These are phyloP conservation scores for Thrips palmi DNA, from an alignment of 1,140 invertebrate genomes.

Conservation along the genomic window DNA sequence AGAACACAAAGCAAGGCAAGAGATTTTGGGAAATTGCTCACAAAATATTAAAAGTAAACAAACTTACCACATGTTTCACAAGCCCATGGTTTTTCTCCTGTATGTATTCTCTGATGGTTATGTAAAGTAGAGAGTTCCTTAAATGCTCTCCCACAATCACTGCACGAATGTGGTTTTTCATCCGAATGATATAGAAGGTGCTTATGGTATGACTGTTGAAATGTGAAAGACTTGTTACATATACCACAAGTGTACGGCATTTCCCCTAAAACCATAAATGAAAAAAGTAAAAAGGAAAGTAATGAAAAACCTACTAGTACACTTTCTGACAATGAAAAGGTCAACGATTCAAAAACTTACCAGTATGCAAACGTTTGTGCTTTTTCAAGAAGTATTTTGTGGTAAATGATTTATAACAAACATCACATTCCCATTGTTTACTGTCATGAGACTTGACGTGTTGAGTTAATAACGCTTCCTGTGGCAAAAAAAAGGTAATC, in stretches of 20 bases:
- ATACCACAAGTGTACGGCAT: constrained; percentile 69
- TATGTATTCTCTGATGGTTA: constrained; percentile 73
- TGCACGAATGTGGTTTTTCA: constrained; percentile 64
- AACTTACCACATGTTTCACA: constrained; percentile 72
- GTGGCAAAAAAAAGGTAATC: constrained; percentile 9
- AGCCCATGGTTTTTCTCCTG: constrained; percentile 78
- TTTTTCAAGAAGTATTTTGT: constrained; percentile 83
- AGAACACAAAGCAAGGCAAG: constrained; percentile 1
- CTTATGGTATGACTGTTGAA: constrained; percentile 82
- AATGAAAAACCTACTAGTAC: constrained; percentile 1
- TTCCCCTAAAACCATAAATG: constrained; percentile 42
- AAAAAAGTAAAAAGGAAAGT: constrained; percentile 11
- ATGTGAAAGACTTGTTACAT: constrained; percentile 76
- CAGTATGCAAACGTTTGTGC: constrained; percentile 60
- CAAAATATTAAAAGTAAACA: constrained; percentile 9
- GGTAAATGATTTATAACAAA: constrained; percentile 67
- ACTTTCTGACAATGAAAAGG: constrained; percentile 18
- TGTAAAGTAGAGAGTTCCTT: constrained; percentile 78
- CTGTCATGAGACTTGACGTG: constrained; percentile 34
- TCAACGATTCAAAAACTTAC: constrained; percentile 21
- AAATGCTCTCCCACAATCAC: constrained; percentile 61
- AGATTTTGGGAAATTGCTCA: constrained; percentile 1
- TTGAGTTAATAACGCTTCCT: constrained; percentile 32
- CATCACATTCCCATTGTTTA: constrained; percentile 64
- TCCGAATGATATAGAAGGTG: constrained; percentile 54